Percentiles rank a stretch among this genome's conserved stretches.
Evolutionary conservation across 2,797 vertebrate species (phyloP).

Genomic region (Eurystomus glaucurus): DNA sequence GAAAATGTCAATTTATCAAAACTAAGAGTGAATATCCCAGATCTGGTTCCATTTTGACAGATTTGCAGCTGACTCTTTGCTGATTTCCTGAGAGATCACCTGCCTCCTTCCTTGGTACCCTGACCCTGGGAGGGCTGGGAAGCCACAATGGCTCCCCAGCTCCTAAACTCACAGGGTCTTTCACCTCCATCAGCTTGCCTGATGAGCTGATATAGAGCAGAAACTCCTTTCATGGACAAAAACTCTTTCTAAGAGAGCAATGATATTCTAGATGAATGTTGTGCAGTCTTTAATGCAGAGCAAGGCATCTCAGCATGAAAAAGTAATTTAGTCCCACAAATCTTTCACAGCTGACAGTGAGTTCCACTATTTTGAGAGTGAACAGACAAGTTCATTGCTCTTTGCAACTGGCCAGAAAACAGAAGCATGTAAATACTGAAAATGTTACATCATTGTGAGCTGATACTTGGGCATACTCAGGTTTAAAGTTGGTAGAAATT

Average conservation of each 20-base stretch:
- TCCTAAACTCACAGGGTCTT: not conserved
- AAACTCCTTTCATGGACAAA: not conserved
- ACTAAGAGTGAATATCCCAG: not conserved
- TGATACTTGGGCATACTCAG: not conserved
- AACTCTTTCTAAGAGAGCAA: not conserved
- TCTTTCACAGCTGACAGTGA: not conserved
- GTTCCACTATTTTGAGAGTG: not conserved
- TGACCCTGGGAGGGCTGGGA: not conserved
- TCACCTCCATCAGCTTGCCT: not conserved
- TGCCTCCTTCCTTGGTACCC: not conserved
- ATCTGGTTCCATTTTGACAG: not conserved
- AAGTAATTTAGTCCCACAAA: not conserved
- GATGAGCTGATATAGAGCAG: not conserved
- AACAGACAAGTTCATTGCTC: not conserved
- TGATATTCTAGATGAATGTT: not conserved
- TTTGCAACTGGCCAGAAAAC: not conserved
- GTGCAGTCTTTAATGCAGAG: not conserved
- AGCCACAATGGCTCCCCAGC: not conserved
- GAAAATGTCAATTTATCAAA: not conserved
- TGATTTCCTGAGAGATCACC: not conserved
- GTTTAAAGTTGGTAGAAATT: not conserved
- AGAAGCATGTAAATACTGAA: not conserved
- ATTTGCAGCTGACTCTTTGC: not conserved
- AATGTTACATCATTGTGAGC: not conserved
- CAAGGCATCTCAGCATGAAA: not conserved